These are phyloP conservation scores for Tridacna crocea DNA, from an alignment of 2,888 invertebrate genomes.

Conservation along the genomic window DNA sequence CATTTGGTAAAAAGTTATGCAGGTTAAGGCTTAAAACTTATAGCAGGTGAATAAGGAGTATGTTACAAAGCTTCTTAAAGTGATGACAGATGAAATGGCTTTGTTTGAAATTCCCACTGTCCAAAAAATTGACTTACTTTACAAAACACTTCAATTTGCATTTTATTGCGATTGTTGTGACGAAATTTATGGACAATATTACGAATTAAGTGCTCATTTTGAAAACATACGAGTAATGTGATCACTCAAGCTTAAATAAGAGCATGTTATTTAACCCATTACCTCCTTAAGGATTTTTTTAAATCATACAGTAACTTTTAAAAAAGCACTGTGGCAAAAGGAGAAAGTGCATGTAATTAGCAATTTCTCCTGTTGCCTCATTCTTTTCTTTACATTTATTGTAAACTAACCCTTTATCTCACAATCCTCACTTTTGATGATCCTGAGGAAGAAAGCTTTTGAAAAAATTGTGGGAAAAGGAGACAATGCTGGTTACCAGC, in stretches of 20 bases:
- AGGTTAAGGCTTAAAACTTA: too few species aligned
- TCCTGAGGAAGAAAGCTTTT: too few species aligned
- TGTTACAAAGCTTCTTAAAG: too few species aligned
- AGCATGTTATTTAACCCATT: constrained; percentile 17
- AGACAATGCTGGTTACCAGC: background rate
- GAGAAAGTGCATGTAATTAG: background rate
- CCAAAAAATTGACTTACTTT: too few species aligned
- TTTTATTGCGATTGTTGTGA: constrained; percentile 9
- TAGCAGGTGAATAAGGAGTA: too few species aligned
- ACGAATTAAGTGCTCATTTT: background rate
- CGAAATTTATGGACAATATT: constrained; percentile 7
- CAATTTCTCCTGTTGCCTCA: background rate
- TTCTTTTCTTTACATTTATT: background rate
- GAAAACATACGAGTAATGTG: constrained; percentile 12
- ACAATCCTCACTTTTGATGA: too few species aligned
- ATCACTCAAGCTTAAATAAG: constrained; percentile 19
- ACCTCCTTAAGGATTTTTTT: background rate
- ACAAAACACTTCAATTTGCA: background rate
- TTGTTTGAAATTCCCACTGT: too few species aligned
- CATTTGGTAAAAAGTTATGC: too few species aligned
- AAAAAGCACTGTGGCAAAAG: background rate
- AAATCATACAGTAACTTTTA: too few species aligned
- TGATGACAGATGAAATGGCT: too few species aligned
- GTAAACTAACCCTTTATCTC: too few species aligned
- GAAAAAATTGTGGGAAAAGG: background rate